Evolutionary conservation across 2,797 vertebrate genomes (phyloP), one percentile per base, ranked within the genome.

Genomic region (Holocentrus rufus): DNA sequence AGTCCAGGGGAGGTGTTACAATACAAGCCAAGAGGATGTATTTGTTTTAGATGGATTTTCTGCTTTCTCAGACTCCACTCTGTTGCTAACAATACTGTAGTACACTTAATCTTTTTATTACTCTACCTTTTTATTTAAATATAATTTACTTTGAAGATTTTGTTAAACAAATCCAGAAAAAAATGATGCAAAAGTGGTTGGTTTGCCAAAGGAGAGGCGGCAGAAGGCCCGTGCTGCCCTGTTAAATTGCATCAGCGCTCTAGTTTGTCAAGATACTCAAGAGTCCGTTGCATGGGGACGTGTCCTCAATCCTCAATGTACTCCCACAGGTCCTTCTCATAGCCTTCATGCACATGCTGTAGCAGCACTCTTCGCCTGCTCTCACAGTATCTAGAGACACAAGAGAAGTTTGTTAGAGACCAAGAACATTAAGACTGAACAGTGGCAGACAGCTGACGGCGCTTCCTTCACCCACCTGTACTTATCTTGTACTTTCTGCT

Each of bases 401-500:
- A 69, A 69, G 61, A 75, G 13, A 72, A 44, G 68, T 2, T 4
- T 13, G 34, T 31, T 54, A 65, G 34, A 65, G 15, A 61, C 34
- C 34, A 31, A 42, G 2, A 74, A 53, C 31, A 47, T 6, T 42
- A 6, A 39, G 53, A 27, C 1, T 4, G 4, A 49, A 64, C 11
- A 17, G 36, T 2, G 13, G 55, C 14, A 75, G 59, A 20, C 7
- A 47, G 47, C 49, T 22, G 23, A 55, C 0, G 7, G 65, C 31
- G 65, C 17, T 69, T 90, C 84, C 7, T 30, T 63, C 14, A 82
- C 90, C 81, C 85, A 97, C 98, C 98, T 99, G 96, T 99, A 99
- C 93, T 99, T 99, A 93, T 99, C 98, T 95, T 99, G 98, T 88
- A 99, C 98, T 97, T 99, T 99, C 93, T 99, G 98, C 93, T 99